Conservation (phyloP, 2,113 vertebrate genomes). For the Passerina amoena region DNA sequence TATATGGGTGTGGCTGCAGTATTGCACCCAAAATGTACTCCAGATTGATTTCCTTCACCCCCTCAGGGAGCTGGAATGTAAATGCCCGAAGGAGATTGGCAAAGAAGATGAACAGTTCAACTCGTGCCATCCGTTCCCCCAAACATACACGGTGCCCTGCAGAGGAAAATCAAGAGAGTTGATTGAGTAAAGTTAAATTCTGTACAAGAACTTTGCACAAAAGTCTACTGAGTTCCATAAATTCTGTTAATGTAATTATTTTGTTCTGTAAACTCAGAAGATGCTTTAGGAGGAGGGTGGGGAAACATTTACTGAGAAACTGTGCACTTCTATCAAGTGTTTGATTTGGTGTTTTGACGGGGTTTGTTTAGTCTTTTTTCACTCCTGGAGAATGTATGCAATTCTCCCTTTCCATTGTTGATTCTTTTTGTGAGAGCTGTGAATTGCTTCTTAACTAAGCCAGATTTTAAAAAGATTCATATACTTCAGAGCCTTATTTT, state of each 20-base stretch:
- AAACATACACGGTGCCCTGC: constrained; percentile 56
- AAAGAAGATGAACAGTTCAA: constrained; percentile 70
- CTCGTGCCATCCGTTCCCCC: constrained; percentile 60
- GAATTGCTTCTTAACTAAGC: not conserved
- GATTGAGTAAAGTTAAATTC: not conserved
- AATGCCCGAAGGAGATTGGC: constrained; percentile 60
- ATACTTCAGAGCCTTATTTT: not conserved
- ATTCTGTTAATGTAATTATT: not conserved
- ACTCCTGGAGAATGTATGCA: not conserved
- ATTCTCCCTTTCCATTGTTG: not conserved
- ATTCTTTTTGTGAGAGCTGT: not conserved
- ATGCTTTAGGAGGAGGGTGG: not conserved
- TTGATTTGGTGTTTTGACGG: not conserved
- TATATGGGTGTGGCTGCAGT: constrained; percentile 51
- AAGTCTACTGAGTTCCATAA: not conserved
- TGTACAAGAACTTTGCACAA: not conserved
- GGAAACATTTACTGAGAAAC: not conserved
- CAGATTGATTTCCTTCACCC: not conserved
- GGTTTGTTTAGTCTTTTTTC: not conserved
- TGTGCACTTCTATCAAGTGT: not conserved
- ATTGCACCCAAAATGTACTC: constrained; percentile 31
- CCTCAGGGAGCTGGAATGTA: constrained; percentile 42
- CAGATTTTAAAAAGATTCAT: not conserved
- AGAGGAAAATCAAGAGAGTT: not conserved
- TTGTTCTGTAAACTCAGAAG: not conserved